Evolutionary conservation across 2,113 vertebrate species (phyloP), one percentile per base, ranked within the genome.

Genomic region (Nematolebias whitei): DNA sequence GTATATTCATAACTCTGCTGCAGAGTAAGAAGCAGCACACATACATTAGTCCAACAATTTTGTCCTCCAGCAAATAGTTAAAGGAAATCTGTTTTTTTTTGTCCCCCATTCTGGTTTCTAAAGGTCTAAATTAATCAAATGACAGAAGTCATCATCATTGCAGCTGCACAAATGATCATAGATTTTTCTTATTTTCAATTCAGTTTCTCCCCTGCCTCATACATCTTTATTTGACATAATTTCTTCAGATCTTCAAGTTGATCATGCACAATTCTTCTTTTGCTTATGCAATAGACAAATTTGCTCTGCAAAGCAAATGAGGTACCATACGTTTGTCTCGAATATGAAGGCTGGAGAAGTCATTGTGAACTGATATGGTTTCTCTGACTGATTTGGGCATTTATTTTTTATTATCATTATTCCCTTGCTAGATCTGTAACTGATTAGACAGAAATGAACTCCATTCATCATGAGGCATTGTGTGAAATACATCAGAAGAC

Each of bases 391-490:
- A 49, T 71, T 79, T 23, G 58, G 58, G 56, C 59, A 70, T 82
- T 84, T 74, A 64, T 63, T 69, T 89, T 79, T 79, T 69, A 82
- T 84, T 73, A 76, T n/a, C n/a, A n/a, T 79, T 72, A 63, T 23
- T 54, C 62, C 52, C n/a, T 57, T 16, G 55, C 48, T n/a, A 69
- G 75, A 85, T 83, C 76, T 88, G 80, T 68, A 57, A 80, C 55
- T 74, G 83, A 88, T 90, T 79, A 78, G 55, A 79, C 79, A 83
- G 75, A 85, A 72, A 88, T 88, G 47, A 82, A 86, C 62, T 79
- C 67, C 78, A 87, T 83, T 76, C 57, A 87, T 84, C 82, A 76
- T 43, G 40, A 76, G 51, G 40, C 7, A 5, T 41, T 44, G 52
- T 39, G 55, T 58, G 65, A 78, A 69, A 74, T 67, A 67, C 82